Evolutionary conservation across 2,797 vertebrate genomes (phyloP).

Genomic region (Micromesistius poutassou): DNA sequence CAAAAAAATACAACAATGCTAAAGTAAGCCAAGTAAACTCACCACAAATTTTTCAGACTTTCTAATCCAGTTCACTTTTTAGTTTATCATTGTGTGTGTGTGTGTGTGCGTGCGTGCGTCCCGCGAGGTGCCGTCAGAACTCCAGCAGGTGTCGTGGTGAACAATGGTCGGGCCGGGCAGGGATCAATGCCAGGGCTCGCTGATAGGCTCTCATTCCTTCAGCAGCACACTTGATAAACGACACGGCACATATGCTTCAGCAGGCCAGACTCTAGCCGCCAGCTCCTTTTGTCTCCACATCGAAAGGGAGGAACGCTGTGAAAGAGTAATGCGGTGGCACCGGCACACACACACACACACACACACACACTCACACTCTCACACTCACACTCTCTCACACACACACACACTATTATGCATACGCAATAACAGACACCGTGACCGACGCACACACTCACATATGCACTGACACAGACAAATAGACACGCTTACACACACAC

Average conservation of each 20-base stretch:
- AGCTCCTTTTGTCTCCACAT: conserved; percentile 66
- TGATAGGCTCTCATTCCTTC: conserved; percentile 92
- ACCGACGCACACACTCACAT: not conserved
- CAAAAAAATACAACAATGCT: not conserved
- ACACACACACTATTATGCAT: not conserved
- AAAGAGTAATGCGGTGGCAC: conserved; percentile 39
- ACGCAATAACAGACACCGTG: not conserved
- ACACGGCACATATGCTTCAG: conserved; percentile 83
- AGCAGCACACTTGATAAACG: conserved; percentile 93
- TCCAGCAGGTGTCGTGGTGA: conserved; percentile 84
- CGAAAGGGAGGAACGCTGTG: conserved; percentile 58
- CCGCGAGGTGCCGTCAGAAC: conserved; percentile 23
- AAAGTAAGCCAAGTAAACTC: conserved; percentile 13
- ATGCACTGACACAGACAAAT: not conserved
- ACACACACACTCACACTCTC: conserved; percentile 1
- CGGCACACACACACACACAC: not conserved
- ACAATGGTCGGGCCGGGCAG: conserved; percentile 82
- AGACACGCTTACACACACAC: not conserved
- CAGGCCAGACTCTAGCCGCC: conserved; percentile 74
- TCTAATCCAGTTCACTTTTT: not conserved
- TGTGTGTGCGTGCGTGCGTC: not conserved
- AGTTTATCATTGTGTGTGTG: not conserved
- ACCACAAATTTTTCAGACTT: conserved; percentile 24
- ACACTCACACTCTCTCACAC: not conserved
- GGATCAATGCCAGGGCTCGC: conserved; percentile 94